Evolutionary conservation across 2,113 vertebrate species (phyloP).

Genomic region (Martes martes): DNA sequence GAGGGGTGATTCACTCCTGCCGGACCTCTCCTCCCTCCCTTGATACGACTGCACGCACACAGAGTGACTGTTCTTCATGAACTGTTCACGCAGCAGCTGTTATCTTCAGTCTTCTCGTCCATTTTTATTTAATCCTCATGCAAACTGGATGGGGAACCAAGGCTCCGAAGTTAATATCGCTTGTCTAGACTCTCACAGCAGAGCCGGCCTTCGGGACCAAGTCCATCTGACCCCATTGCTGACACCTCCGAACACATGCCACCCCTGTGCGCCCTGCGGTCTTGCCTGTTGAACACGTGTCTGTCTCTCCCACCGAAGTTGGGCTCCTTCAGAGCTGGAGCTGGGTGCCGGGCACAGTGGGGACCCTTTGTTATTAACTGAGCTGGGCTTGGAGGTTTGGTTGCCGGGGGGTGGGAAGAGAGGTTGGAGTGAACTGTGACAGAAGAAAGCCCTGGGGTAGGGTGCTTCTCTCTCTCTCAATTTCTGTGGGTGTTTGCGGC

Average conservation of each 20-base stretch:
- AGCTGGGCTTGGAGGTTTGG: not conserved
- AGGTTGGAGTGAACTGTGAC: not conserved
- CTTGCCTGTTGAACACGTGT: not conserved
- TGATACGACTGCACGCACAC: not conserved
- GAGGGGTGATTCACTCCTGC: not conserved
- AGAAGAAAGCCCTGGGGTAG: not conserved
- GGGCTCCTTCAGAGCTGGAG: not conserved
- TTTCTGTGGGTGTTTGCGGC: fast-evolving
- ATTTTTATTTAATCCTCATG: not conserved
- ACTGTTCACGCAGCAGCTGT: too few relatives aligned
- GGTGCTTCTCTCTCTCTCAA: not conserved
- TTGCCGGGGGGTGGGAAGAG: too few relatives aligned
- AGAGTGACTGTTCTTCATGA: too few relatives aligned
- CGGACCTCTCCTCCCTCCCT: not conserved
- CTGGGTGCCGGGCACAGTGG: fast-evolving
- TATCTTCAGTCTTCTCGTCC: not conserved
- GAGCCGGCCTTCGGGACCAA: not conserved
- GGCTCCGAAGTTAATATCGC: fast-evolving
- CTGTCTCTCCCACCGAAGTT: fast-evolving
- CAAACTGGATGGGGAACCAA: not conserved
- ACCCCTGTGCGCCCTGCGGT: not conserved
- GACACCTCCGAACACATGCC: too few relatives aligned
- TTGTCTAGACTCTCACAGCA: not conserved
- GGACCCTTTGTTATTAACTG: not conserved
- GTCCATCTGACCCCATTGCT: not conserved